Evolutionary conservation across 2,888 invertebrate species (phyloP).

Genomic region (Lochmaea crataegi): DNA sequence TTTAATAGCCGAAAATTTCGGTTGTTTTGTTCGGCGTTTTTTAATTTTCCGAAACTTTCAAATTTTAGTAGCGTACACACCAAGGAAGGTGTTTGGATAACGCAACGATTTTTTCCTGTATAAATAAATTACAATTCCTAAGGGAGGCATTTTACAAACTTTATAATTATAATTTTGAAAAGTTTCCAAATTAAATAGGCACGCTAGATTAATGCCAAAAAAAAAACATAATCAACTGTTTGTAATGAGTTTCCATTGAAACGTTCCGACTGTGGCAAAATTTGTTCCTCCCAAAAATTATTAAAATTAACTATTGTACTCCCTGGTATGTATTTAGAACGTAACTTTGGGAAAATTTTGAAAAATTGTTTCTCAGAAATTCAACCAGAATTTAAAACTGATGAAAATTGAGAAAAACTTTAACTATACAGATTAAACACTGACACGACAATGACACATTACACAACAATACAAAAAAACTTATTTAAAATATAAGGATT

Average conservation of each 20-base stretch:
- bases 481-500: no score
- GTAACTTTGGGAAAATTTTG: no score
- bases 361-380: no score
- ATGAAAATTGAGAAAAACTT: no score
- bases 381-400: no score
- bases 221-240: neutral
- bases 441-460: no score
- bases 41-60: slow-evolving; percentile 8
- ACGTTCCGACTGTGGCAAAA: neutral
- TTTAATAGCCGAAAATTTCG: neutral
- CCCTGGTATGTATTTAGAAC: no score
- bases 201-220: no score
- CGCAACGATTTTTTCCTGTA: neutral
- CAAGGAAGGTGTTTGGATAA: neutral
- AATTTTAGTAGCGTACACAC: neutral
- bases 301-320: neutral
- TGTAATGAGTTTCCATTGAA: neutral
- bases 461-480: no score
- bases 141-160: neutral
- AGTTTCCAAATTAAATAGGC: no score
- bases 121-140: neutral
- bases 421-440: no score
- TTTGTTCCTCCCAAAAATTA: neutral
- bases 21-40: slow-evolving; percentile 9
- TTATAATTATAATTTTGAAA: neutral